Percentiles rank a stretch among this genome's conserved stretches.
Evolutionary conservation across 2,888 invertebrate species (phyloP).

Genomic region (Dioctria rufipes): DNA sequence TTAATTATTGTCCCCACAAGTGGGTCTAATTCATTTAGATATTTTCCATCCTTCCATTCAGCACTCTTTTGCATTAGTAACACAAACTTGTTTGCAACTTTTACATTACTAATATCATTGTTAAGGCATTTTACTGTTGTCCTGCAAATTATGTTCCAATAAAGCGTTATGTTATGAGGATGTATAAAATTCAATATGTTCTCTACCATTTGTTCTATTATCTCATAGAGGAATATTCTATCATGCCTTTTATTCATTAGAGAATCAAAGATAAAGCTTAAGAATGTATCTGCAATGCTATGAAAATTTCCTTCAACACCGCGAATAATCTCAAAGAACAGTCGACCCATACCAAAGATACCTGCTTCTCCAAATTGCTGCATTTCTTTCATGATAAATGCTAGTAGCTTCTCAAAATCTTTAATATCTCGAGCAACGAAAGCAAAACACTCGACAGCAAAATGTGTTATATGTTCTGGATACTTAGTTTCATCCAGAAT

Average conservation of each 20-base stretch:
- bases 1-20: slow-evolving; percentile 74
- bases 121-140: slow-evolving; percentile 64
- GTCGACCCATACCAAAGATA: slow-evolving; percentile 83
- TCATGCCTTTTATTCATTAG: slow-evolving; percentile 70
- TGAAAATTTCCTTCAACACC: slow-evolving; percentile 90
- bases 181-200: slow-evolving; percentile 78
- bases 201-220: slow-evolving; percentile 77
- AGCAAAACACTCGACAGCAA: slow-evolving; percentile 97
- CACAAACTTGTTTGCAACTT: slow-evolving; percentile 71
- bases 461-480: slow-evolving; percentile 89
- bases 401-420: slow-evolving; percentile 83
- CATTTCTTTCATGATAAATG: slow-evolving; percentile 79
- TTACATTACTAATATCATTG: slow-evolving; percentile 13
- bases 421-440: slow-evolving; percentile 92
- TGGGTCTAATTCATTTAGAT: slow-evolving; percentile 75
- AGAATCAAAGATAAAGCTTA: slow-evolving; percentile 79
- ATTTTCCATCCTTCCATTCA: slow-evolving; percentile 77
- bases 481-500: slow-evolving; percentile 78
- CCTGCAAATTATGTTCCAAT: slow-evolving; percentile 77
- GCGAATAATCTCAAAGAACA: slow-evolving; percentile 90
- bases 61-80: slow-evolving; percentile 76
- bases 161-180: slow-evolving; percentile 76
- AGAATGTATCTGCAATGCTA: slow-evolving; percentile 82
- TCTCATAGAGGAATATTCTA: slow-evolving; percentile 70
- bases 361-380: slow-evolving; percentile 81